Evolutionary conservation across 2,113 vertebrate genomes (phyloP).

Genomic region (Gymnarchus niloticus): DNA sequence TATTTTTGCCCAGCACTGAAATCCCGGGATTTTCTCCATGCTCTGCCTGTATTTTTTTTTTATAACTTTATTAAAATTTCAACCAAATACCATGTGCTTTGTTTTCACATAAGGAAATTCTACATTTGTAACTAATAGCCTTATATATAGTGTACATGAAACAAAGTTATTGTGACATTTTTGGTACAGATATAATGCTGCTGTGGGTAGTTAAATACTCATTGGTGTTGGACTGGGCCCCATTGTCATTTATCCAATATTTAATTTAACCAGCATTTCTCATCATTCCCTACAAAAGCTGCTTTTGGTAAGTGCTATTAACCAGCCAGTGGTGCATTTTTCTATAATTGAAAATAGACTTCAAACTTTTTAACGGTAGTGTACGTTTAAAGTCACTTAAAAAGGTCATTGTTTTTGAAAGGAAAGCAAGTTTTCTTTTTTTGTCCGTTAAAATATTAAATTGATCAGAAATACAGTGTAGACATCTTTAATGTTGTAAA

Average conservation of each 20-base stretch:
- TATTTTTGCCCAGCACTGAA: not conserved
- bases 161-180: too few relatives aligned
- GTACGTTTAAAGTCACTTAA: too few relatives aligned
- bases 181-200: not conserved
- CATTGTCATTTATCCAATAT: not conserved
- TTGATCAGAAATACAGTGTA: too few relatives aligned
- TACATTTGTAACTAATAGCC: not conserved
- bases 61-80: conserved; percentile 12
- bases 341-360: not conserved
- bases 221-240: not conserved
- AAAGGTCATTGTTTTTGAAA: too few relatives aligned
- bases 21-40: not conserved
- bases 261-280: conserved; percentile 5
- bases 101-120: not conserved
- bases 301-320: not conserved
- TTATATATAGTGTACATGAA: not conserved
- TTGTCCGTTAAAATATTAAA: too few relatives aligned
- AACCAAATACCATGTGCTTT: not conserved
- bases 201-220: not conserved
- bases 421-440: too few relatives aligned
- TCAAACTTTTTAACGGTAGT: too few relatives aligned
- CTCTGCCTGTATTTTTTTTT: not conserved
- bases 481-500: too few relatives aligned
- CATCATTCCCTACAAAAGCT: not conserved
- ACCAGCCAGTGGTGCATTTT: not conserved